Base-by-base conservation (phyloP, 2,113 vertebrate genomes). In the Chrysemys picta region DNA sequence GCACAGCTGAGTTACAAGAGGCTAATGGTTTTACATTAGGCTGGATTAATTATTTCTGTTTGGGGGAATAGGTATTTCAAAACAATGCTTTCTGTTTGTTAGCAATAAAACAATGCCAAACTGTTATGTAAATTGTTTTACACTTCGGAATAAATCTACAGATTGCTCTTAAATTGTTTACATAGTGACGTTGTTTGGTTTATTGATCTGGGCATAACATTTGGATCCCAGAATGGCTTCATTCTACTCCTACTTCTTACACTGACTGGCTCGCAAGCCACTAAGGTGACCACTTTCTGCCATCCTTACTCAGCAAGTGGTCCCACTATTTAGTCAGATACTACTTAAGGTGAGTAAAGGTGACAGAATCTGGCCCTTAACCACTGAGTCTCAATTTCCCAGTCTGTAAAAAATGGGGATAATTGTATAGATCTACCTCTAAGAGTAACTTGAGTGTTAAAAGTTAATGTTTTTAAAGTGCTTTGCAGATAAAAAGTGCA, bases 11-110 rank as follows among this genome's bases (percentile, higher is more conserved):
- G 24, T 91, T 95, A 49, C 65, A 90, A 91, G 90, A 93, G 85
- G 79, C 94, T 96, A 96, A 96, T 95, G 89, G 82, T 52, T 95
- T 96, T 94, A 85, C 82, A 93, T 96, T 95, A 93, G 88, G 79
- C 87, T 92, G 89, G 89, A 95, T 95, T 92, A 92, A 95, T 94
- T 89, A 84, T 84, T 95, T 89, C 91, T 97, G 72, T 91, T 95
- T 17, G 81, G 92, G 87, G 89, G 92, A 95, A 95, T 81, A 94
- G 84, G 54, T 95, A 92, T 96, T 96, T 95, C 96, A 85, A 92
- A 93, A 84, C 75, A 91, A 27, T 53, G 72, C 85, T 95, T 92
- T 93, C 89, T 45, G 80, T 90, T 95, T 88, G 87, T 86, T 87
- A 89, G 81, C 90, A 92, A 94, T 93, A 96, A 96, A 91, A 91